Evolutionary conservation across 2,113 vertebrate species (phyloP).

Genomic region (Prietella phreatophila): DNA sequence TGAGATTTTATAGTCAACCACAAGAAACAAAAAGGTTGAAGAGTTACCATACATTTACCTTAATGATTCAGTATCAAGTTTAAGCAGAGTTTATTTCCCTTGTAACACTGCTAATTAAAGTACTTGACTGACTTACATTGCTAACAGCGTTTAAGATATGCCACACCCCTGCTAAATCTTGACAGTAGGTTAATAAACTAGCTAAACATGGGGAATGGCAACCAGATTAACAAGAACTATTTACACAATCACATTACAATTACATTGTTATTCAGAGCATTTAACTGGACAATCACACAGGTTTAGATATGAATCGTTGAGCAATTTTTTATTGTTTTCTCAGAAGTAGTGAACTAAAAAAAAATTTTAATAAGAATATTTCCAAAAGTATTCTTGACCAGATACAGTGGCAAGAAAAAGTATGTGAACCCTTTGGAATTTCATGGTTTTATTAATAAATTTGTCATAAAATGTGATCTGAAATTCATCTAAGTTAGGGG

Average conservation of each 20-base stretch:
- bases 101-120: not conserved
- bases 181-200: not conserved
- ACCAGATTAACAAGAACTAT: not conserved
- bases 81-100: not conserved
- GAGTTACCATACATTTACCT: not conserved
- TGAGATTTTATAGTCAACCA: not conserved
- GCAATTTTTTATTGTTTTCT: not conserved
- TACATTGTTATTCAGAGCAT: not conserved
- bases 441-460: too few species aligned
- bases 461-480: too few species aligned
- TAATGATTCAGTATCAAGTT: not conserved
- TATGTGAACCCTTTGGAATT: too few species aligned
- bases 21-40: not conserved
- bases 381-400: not conserved
- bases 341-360: not conserved
- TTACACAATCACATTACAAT: not conserved
- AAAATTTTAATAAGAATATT: too few species aligned
- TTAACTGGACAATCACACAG: not conserved
- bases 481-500: too few species aligned
- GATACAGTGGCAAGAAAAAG: not conserved
- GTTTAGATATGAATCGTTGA: not conserved
- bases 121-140: not conserved
- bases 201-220: not conserved
- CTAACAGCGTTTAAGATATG: not conserved
- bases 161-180: not conserved